A percentile compares a stretch with the other conserved stretches of the same genome.
Conservation (phyloP, 2,113 vertebrate species). For the Dicentrarchus labrax region DNA sequence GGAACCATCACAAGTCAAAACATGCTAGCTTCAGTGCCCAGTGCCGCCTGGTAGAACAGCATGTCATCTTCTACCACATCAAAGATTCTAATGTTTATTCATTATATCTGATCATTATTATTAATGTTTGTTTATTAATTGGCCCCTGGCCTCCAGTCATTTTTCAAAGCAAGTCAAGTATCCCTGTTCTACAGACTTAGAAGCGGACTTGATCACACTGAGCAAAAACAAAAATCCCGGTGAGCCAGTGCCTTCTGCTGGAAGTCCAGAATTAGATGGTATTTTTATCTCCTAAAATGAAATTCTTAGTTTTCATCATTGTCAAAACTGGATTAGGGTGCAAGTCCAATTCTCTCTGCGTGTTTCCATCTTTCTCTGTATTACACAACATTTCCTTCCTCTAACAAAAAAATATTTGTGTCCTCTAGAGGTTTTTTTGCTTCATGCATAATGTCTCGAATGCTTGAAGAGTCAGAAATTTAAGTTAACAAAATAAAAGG, state of each 20-base stretch:
- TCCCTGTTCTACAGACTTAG: background rate
- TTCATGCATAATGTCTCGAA: background rate
- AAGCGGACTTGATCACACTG: background rate
- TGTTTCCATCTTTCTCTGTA: background rate
- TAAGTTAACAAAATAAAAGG: background rate
- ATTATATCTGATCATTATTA: too few species aligned
- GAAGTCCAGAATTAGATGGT: background rate
- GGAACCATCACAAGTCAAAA: too few species aligned
- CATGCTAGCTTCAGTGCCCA: too few species aligned
- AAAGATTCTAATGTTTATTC: too few species aligned
- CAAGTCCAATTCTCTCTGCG: background rate
- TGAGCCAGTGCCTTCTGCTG: background rate
- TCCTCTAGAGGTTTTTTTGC: background rate
- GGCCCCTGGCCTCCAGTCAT: too few species aligned
- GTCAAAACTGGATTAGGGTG: background rate
- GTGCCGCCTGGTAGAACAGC: too few species aligned
- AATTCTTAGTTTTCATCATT: background rate
- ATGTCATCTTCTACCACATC: too few species aligned
- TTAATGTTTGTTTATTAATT: too few species aligned
- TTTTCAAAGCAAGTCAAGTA: too few species aligned
- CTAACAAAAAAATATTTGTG: background rate
- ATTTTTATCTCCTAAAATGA: background rate
- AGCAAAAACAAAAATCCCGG: background rate
- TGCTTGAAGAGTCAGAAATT: background rate
- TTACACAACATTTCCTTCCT: too few species aligned